Conservation (phyloP, 2,888 invertebrate genomes). For the Agrotis exclamationis region DNA sequence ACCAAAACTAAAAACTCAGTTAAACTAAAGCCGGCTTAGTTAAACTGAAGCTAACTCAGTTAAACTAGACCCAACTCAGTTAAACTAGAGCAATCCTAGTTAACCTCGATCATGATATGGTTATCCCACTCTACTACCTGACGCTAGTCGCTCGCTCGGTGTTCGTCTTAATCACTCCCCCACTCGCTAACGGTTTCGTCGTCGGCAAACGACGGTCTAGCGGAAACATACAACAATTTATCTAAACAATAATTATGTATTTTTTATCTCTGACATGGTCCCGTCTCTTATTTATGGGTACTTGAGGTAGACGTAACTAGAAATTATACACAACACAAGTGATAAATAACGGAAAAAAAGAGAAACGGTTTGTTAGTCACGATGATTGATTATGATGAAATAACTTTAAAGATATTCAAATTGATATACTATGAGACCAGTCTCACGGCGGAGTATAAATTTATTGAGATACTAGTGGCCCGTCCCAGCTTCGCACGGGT, state of each 20-base stretch:
- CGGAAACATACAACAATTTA: constrained; percentile 44
- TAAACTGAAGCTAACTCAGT: neutral
- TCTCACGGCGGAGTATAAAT: neutral
- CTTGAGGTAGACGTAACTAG: neutral
- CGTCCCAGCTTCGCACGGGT: too few species aligned
- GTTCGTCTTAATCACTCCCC: constrained; percentile 49
- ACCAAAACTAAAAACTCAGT: neutral
- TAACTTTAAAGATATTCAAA: constrained; percentile 1
- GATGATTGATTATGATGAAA: constrained; percentile 2
- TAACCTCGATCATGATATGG: constrained; percentile 13
- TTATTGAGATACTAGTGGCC: too few species aligned
- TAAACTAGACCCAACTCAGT: neutral
- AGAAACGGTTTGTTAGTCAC: constrained; percentile 11
- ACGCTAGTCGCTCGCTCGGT: constrained; percentile 47
- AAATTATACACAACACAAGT: neutral
- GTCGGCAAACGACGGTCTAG: constrained; percentile 59
- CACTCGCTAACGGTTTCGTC: constrained; percentile 54
- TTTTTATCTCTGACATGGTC: neutral
- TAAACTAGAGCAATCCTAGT: constrained; percentile 11
- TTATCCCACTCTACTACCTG: constrained; percentile 53
- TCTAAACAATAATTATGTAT: constrained; percentile 1
- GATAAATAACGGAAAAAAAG: neutral
- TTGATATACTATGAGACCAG: neutral
- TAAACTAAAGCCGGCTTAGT: constrained; percentile 3
- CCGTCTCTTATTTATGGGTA: neutral